A percentile compares a stretch with the other conserved stretches of the same genome.
phyloP scores from a whole-genome alignment of 2,888 invertebrate genomes.

The Dasypogon diadema region DNA sequence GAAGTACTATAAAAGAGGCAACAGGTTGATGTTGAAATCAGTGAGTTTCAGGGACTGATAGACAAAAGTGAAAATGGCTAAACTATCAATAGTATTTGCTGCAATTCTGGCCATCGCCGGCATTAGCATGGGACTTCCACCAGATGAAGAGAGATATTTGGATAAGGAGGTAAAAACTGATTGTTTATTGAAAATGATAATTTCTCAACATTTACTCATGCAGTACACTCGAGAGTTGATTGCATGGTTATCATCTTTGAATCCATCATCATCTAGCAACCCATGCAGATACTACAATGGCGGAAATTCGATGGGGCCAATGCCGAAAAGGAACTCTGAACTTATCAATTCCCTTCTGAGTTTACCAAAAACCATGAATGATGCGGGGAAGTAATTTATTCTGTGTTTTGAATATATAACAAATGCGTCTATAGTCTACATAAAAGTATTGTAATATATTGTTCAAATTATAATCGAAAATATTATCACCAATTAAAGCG shows the following conservation, averaged over 20 bases:
- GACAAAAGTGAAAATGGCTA: constrained; percentile 26
- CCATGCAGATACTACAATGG: constrained; percentile 59
- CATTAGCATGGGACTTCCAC: constrained; percentile 59
- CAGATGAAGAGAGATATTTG: constrained; percentile 66
- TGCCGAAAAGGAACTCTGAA: constrained; percentile 78
- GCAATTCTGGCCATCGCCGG: neutral
- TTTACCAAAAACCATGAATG: constrained; percentile 81
- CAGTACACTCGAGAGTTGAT: constrained; percentile 63
- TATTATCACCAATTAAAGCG: no score
- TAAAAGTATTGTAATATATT: no score
- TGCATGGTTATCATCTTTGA: constrained; percentile 63
- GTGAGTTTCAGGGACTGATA: neutral
- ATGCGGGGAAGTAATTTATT: constrained; percentile 74
- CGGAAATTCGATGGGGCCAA: constrained; percentile 57
- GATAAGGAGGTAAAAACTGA: constrained; percentile 66
- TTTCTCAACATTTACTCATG: constrained; percentile 29
- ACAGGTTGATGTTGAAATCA: constrained; percentile 7
- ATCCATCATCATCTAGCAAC: constrained; percentile 60
- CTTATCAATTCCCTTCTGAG: constrained; percentile 80
- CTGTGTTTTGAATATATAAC: neutral
- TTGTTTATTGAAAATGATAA: neutral
- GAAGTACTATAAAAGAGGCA: constrained; percentile 7
- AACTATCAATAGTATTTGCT: constrained; percentile 2
- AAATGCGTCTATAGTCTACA: neutral
- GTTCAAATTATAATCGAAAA: no score